A percentile compares a stretch with the other conserved stretches of the same genome.
Evolutionary conservation across 1,140 invertebrate genomes (phyloP).

Genomic region (Bombus waltoni): DNA sequence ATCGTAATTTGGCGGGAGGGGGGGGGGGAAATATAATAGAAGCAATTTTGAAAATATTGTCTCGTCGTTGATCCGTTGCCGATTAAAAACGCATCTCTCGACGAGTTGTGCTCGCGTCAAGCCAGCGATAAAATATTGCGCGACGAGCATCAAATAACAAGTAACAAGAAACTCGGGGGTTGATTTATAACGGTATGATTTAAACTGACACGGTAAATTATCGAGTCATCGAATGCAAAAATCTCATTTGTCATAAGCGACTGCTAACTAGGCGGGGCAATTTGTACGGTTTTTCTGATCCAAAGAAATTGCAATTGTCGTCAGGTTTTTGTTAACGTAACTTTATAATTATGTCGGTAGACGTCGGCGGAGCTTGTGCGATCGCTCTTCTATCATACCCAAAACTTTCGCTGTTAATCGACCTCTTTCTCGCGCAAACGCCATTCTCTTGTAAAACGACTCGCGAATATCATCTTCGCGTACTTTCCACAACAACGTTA

Average conservation of each 20-base stretch:
- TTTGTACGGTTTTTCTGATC: neutral
- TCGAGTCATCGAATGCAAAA: conserved; percentile 17
- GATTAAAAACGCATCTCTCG: conserved; percentile 12
- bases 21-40: neutral
- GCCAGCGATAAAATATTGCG: neutral
- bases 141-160: conserved; percentile 17
- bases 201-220: conserved; percentile 37
- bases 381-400: no score
- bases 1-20: neutral
- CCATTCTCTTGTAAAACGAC: no score
- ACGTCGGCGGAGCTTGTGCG: neutral
- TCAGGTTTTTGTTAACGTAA: neutral
- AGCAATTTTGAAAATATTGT: neutral
- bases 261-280: neutral
- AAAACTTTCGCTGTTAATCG: no score
- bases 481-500: no score
- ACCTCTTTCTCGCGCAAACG: no score
- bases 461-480: no score
- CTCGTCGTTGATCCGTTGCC: neutral
- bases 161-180: neutral
- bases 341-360: neutral
- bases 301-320: conserved; percentile 9
- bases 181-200: conserved; percentile 37
- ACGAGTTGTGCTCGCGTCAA: neutral
- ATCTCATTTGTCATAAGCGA: conserved; percentile 31